Evolutionary conservation across 2,888 invertebrate species (phyloP).

Genomic region (Himalopsyche kuldschensis): DNA sequence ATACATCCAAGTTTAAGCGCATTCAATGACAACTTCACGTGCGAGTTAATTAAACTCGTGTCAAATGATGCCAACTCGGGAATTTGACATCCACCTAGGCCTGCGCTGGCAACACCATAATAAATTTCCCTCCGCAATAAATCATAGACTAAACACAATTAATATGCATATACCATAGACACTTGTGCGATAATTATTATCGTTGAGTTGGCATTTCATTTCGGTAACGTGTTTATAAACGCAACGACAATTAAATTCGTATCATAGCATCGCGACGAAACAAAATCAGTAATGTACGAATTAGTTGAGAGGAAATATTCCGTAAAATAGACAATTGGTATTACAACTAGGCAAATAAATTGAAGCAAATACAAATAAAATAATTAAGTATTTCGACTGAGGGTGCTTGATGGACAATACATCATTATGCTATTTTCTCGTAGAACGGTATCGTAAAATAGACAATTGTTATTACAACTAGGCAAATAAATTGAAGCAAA

Average conservation of each 20-base stretch:
- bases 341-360: too few species aligned
- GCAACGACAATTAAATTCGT: background rate
- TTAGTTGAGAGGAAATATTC: too few species aligned
- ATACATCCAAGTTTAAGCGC: too few species aligned
- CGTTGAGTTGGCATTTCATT: background rate
- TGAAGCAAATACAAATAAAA: too few species aligned
- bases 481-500: too few species aligned
- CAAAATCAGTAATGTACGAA: too few species aligned
- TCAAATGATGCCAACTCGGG: background rate
- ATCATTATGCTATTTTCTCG: too few species aligned
- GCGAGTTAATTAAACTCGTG: background rate
- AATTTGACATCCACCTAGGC: background rate
- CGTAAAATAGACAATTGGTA: too few species aligned
- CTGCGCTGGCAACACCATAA: background rate
- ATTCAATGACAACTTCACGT: background rate
- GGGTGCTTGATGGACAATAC: too few species aligned
- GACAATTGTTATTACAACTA: too few species aligned
- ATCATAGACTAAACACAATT: background rate
- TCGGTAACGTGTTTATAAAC: background rate
- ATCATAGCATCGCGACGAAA: background rate
- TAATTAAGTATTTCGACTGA: too few species aligned
- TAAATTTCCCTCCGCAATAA: background rate
- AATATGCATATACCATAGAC: background rate
- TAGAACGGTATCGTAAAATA: too few species aligned
- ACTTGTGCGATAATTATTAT: background rate